Evolutionary conservation across 2,797 vertebrate species (phyloP), one percentile per base, ranked within the genome.

Genomic region (Macropodus opercularis): DNA sequence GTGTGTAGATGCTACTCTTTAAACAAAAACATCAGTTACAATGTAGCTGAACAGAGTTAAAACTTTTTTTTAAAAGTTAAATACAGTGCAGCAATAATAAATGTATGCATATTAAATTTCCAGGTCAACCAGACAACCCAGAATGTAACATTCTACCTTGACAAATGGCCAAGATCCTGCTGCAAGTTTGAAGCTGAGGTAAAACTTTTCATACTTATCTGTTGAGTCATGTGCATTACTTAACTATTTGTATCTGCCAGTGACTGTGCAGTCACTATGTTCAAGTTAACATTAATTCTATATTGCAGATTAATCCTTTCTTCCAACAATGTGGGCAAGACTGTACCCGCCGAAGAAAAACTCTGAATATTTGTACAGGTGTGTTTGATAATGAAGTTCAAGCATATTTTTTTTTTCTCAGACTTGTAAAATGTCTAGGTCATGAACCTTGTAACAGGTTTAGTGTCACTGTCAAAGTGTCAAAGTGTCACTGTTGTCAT

Each of bases 221-320:
- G 1, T 29, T 31, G 11, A 47, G 15, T 18, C 3, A 47, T 18
- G 8, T 6, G 14, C 6, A 2, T 38, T 26, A 7, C 4, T 32
- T n/a, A n/a, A 8, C 19, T 27, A 5, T 14, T 19, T 11, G 48
- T 11, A 13, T 0, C 9, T 26, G 19, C 3, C 3, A 18, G 3
- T 6, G 13, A 1, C 2, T 40, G 4, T 46, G 1, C 14, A 39
- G 38, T 17, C 15, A 39, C 8, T 11, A 13, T 18, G 9, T 57
- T 19, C 34, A 8, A 8, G 11, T 9, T 9, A 12, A 19, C 4
- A n/a, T 22, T 11, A 13, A 17, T 55, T 63, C 47, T 80, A 50
- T 17, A 4, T 51, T 80, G 22, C 90, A 98, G 97, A 90, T 98
- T 70, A 93, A 93, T 78, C 95, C 96, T 0, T 85, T 92, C 59